Evolutionary conservation across 2,113 vertebrate species (phyloP).

Genomic region (Hyperoodon ampullatus): DNA sequence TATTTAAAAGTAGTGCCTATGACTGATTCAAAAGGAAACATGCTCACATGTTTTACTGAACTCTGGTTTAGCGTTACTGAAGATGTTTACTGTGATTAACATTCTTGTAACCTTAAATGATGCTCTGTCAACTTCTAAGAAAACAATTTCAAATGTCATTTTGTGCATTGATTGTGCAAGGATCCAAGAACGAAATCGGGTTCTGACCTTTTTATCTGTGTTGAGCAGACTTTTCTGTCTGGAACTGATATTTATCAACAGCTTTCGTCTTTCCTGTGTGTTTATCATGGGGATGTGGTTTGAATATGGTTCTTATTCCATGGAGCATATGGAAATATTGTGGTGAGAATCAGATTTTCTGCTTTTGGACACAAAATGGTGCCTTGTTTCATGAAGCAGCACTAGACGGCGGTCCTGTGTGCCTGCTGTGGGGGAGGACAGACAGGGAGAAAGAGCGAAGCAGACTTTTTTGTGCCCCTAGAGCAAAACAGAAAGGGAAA

Average conservation of each 20-base stretch:
- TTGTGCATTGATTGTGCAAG: neutral
- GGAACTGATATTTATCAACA: neutral
- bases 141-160: neutral
- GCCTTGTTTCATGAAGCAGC: neutral
- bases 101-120: neutral
- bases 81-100: neutral
- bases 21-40: neutral
- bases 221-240: neutral
- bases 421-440: neutral
- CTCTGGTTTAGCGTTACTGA: neutral
- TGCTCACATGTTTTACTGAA: neutral
- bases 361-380: neutral
- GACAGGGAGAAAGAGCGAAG: neutral
- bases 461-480: neutral
- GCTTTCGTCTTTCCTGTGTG: neutral
- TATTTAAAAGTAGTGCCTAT: neutral
- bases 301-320: neutral
- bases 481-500: neutral
- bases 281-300: neutral
- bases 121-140: neutral
- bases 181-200: neutral
- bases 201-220: neutral
- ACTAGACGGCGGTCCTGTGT: neutral
- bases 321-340: neutral
- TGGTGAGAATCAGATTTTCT: neutral